Evolutionary conservation across 2,113 vertebrate species (phyloP).

Genomic region (Megalops atlanticus): DNA sequence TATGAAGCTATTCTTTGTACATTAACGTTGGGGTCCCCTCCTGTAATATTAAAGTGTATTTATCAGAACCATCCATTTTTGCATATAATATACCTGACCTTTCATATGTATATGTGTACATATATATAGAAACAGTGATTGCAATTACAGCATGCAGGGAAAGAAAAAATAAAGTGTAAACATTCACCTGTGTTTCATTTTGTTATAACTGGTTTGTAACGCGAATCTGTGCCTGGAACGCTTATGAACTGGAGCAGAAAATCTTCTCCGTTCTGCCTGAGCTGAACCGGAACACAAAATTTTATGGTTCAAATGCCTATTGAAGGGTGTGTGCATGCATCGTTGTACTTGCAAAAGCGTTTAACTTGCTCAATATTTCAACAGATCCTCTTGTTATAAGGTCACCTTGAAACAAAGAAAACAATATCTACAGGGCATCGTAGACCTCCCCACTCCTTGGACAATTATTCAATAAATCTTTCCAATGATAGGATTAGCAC

Average conservation of each 20-base stretch:
- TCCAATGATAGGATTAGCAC: conserved; percentile 26
- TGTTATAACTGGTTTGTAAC: not conserved
- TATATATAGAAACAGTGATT: no score
- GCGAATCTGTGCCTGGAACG: not conserved
- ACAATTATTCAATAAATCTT: conserved; percentile 21
- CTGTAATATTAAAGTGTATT: no score
- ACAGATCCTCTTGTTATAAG: not conserved
- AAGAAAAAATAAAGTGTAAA: not conserved
- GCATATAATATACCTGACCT: not conserved
- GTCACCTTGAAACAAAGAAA: conserved; percentile 29
- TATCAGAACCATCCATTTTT: no score
- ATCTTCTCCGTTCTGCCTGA: not conserved
- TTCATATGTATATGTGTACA: no score
- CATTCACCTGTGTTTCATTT: not conserved
- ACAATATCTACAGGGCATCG: conserved; percentile 27
- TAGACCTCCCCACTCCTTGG: not conserved
- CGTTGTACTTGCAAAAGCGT: conserved; percentile 15
- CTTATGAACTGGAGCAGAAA: not conserved
- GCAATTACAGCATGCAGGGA: not conserved
- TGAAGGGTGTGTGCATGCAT: not conserved
- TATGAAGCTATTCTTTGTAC: not conserved
- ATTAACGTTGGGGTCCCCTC: not conserved
- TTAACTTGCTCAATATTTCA: not conserved
- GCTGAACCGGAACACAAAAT: not conserved
- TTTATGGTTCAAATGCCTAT: not conserved